Evolutionary conservation across 1,140 invertebrate genomes (phyloP), one percentile per base, ranked within the genome.

Genomic region (Drosophila rufa): DNA sequence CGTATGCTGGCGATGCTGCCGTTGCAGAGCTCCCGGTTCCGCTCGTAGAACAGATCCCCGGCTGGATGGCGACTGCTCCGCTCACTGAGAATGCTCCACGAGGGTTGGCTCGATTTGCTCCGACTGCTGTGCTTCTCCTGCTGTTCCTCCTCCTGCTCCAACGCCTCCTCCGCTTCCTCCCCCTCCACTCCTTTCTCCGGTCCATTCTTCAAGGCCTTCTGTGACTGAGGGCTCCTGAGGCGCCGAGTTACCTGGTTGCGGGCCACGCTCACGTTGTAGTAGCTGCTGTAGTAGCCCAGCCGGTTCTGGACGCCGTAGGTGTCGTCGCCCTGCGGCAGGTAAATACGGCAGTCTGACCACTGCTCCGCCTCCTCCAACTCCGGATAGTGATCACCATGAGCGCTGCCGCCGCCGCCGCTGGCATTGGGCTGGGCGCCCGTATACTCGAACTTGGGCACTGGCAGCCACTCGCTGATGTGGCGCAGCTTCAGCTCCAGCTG

Each of bases 401-500:
- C 27, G 17, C 25, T 17, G 17, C 25, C 25, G 17, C 6, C 27
- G 3, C 25, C 42, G 38, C 19, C 17, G 36, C 27, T 42, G 22
- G 30, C 19, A 36, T 6, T 56, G 61, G 30, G 25, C 4, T 40
- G 66, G 8, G 42, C 19, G 12, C 84, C 84, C 1, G 45, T 14
- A 17, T 82, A 77, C 45, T 92, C 79, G 27, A 92, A 92, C 42
- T 80, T 92, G 5, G 91, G 92, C 43, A 92, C 73, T 4, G 82
- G 89, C 40, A 92, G 66, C 82, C 92, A 79, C 9, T 87, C 86
- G 61, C 86, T 87, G 2, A 92, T 77, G 45, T 86, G 79, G 2
- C 80, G 65, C 30, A 93, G 58, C 33, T 78, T 79, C 30, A 93
- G 40, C 14, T 80, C 93, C 68, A 95, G 64, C 78, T 93, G 93